Evolutionary conservation across 2,113 vertebrate genomes (phyloP), one percentile per base, ranked within the genome.

Genomic region (Zeus faber): DNA sequence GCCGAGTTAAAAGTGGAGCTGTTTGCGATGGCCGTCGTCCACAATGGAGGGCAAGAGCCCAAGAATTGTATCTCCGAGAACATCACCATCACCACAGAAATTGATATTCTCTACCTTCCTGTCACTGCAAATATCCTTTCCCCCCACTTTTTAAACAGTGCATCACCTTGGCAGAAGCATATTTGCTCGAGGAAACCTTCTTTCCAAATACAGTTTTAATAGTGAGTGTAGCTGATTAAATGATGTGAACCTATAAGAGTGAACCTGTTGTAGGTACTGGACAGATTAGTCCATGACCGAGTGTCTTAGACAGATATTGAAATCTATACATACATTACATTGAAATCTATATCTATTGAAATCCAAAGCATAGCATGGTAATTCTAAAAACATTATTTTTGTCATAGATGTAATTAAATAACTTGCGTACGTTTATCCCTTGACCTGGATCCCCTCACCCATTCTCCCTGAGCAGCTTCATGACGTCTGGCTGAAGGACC

Each of bases 111-210:
- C 23, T 82, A 91, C 68, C 85, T 97, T 54, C 91, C 93, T 0
- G 90, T 95, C 74, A 89, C 81, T 72, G 95, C 93, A 68, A 92
- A 97, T 96, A 97, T 97, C 95, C 92, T 95, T 92, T 33, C 0
- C 59, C n/a, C n/a, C n/a, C n/a, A 52, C 4, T 11, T 6, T 1
- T 44, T 21, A 24, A 59, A 9, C 27, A 11, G 6, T 26, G 3
- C 22, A 58, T 49, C 6, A 14, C 7, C 27, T 27, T 29, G 7
- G 9, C 2, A 57, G 24, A 6, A 6, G 7, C 48, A 29, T 49
- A 0, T 18, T 18, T 29, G 26, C 26, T 29, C 9, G 26, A 29
- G 26, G 5, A 29, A 6, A 9, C 26, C 5, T 47, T n/a, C 21
- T 3, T 17, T 5, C 29, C 20, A 29, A 29, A 29, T 29, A 6